A percentile compares a stretch with the other conserved stretches of the same genome.
Evolutionary conservation across 2,888 invertebrate species (phyloP).

Genomic region (Exocentrus adspersus): DNA sequence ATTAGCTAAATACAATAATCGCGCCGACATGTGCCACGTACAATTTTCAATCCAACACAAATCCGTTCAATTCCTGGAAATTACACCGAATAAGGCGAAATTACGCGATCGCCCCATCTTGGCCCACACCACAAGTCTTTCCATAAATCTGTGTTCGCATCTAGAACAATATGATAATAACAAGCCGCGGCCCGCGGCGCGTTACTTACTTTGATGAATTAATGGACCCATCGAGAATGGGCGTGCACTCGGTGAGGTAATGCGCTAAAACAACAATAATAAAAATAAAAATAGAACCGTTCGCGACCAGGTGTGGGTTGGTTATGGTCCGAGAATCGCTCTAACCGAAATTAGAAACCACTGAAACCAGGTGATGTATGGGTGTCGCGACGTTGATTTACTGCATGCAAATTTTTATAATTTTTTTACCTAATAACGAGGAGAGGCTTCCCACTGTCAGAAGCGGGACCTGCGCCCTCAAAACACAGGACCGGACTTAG

Average conservation of each 20-base stretch:
- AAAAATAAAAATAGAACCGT: background rate
- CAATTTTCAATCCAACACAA: background rate
- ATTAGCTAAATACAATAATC: background rate
- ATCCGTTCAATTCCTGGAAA: background rate
- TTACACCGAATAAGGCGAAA: background rate
- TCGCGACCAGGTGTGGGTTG: background rate
- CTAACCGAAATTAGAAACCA: background rate
- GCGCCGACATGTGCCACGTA: background rate
- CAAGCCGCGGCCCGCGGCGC: too few species aligned
- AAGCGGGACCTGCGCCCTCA: background rate
- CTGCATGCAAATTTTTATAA: background rate
- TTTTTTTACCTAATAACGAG: too few species aligned
- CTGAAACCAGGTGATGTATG: background rate
- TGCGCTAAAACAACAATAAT: background rate
- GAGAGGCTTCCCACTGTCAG: background rate
- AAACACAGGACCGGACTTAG: background rate
- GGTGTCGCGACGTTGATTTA: background rate
- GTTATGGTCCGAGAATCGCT: background rate
- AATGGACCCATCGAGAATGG: background rate
- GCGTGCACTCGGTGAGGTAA: slow-evolving; percentile 5
- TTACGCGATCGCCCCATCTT: background rate
- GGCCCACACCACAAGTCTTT: background rate
- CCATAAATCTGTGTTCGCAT: slow-evolving; percentile 3
- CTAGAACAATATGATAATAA: background rate
- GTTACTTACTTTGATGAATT: slow-evolving; percentile 1